phyloP scores from a whole-genome alignment of 1,140 invertebrate species.

The Diachasmimorpha longicaudata region DNA sequence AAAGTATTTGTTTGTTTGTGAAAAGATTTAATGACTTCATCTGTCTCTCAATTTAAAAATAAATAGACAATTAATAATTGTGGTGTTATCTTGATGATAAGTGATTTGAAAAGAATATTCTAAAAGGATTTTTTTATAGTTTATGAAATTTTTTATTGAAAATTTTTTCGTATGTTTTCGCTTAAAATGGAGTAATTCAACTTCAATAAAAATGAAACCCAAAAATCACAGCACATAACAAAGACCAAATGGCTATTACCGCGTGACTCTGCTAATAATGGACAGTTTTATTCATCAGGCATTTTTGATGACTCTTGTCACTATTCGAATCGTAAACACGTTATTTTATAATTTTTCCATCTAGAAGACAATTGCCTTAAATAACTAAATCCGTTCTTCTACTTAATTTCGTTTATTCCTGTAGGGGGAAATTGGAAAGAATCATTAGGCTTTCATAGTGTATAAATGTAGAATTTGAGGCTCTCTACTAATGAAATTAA shows the following conservation, averaged over 20 bases:
- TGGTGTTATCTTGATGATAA: not conserved
- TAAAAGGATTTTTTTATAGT: not conserved
- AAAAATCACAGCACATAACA: slow-evolving; percentile 15
- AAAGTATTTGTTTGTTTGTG: too few relatives aligned
- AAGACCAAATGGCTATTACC: slow-evolving; percentile 29
- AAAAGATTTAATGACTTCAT: too few relatives aligned
- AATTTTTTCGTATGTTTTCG: not conserved
- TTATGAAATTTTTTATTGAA: not conserved
- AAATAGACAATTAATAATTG: not conserved
- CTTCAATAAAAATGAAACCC: not conserved
- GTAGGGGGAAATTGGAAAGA: slow-evolving; percentile 26
- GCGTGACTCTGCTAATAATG: slow-evolving; percentile 35
- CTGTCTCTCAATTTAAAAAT: too few relatives aligned
- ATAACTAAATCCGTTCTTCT: slow-evolving; percentile 21
- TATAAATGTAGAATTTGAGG: slow-evolving; percentile 37
- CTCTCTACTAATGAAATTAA: slow-evolving; percentile 57
- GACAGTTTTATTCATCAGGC: slow-evolving; percentile 50
- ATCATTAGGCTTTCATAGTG: slow-evolving; percentile 25
- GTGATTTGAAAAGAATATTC: not conserved
- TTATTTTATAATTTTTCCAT: not conserved
- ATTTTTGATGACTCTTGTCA: slow-evolving; percentile 37
- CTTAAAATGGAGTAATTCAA: not conserved
- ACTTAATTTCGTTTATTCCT: not conserved
- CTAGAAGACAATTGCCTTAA: slow-evolving; percentile 17
- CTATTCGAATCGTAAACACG: not conserved